Evolutionary conservation across 2,888 invertebrate genomes (phyloP).

Genomic region (Apodemia duryi): DNA sequence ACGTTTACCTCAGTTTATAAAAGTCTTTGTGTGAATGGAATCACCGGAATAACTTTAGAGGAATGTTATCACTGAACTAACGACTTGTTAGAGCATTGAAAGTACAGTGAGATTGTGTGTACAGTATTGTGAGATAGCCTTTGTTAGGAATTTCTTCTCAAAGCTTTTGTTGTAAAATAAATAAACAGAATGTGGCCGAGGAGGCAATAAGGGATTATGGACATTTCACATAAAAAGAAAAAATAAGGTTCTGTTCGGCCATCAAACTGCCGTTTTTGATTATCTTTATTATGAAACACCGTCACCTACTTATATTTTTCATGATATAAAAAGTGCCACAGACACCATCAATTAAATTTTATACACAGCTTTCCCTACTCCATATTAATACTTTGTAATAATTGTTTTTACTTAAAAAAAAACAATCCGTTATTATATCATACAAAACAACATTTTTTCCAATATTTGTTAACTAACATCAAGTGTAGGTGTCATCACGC

Average conservation of each 20-base stretch:
- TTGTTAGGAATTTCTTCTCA: background rate
- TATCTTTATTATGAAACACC: background rate
- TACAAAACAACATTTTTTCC: no score
- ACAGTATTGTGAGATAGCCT: background rate
- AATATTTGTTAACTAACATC: no score
- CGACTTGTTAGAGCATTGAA: background rate
- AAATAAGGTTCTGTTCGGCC: background rate
- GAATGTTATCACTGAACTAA: slow-evolving; percentile 1
- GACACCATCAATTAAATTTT: no score
- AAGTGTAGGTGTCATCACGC: no score
- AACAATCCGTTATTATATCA: no score
- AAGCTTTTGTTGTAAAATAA: background rate
- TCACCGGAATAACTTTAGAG: slow-evolving; percentile 4
- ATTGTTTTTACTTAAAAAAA: no score
- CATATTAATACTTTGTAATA: no score
- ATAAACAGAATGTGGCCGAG: background rate
- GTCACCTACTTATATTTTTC: no score
- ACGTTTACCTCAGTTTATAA: background rate
- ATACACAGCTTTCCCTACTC: no score
- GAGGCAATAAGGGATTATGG: background rate
- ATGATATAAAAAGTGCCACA: no score
- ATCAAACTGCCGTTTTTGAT: background rate
- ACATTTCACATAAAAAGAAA: background rate
- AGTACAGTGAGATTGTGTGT: background rate
- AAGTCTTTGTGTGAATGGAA: background rate